Evolutionary conservation across 2,113 vertebrate species (phyloP).

Genomic region (Osmerus mordax): DNA sequence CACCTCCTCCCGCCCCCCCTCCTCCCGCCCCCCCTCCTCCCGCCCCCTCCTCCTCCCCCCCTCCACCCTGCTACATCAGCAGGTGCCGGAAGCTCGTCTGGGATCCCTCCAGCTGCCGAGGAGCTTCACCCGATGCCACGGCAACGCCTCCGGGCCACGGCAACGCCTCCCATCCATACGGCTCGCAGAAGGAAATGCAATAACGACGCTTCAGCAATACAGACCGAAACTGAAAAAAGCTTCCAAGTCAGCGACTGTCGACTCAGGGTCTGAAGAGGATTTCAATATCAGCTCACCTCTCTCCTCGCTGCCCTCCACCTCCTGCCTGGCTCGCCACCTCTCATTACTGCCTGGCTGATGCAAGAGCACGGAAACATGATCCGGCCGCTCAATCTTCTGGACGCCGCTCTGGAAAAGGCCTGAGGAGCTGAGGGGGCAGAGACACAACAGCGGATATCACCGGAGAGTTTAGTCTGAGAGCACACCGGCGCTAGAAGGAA

Average conservation of each 20-base stretch:
- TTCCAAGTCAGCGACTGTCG: slow-evolving; percentile 54
- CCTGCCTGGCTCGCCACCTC: slow-evolving; percentile 20
- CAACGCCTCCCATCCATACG: slow-evolving; percentile 25
- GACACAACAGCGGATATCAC: slow-evolving; percentile 16
- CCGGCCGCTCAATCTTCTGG: slow-evolving; percentile 24
- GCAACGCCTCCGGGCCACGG: not conserved
- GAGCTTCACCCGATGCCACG: not conserved
- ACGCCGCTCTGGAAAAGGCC: not conserved
- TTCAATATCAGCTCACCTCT: slow-evolving; percentile 39
- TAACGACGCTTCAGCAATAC: slow-evolving; percentile 56
- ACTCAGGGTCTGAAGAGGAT: slow-evolving; percentile 47
- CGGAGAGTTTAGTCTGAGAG: slow-evolving; percentile 5
- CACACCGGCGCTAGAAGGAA: too few species aligned
- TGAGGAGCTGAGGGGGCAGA: not conserved
- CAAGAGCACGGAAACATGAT: slow-evolving; percentile 48
- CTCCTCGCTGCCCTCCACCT: slow-evolving; percentile 3
- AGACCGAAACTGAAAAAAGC: slow-evolving; percentile 32
- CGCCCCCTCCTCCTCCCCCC: not conserved
- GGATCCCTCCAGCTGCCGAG: slow-evolving; percentile 27
- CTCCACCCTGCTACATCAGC: slow-evolving; percentile 34
- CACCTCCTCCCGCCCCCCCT: not conserved
- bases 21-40: not conserved
- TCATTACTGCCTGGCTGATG: slow-evolving; percentile 52
- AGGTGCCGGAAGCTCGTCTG: slow-evolving; percentile 21
- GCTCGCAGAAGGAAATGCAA: slow-evolving; percentile 58